phyloP scores from a whole-genome alignment of 2,797 vertebrate species.

The Triplophysa bombifrons region DNA sequence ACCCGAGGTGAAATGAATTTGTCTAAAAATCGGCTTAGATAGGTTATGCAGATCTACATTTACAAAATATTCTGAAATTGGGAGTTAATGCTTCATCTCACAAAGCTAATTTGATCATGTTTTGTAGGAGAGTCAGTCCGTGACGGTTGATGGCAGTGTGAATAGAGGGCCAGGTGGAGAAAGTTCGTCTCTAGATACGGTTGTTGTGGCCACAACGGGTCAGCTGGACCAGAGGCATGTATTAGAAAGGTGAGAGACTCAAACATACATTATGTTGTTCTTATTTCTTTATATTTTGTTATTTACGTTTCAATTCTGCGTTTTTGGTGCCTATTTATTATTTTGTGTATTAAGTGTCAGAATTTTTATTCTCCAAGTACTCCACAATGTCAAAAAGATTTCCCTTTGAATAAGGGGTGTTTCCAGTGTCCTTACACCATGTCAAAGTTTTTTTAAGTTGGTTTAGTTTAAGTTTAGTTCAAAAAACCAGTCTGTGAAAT shows the following conservation, averaged over 20 bases:
- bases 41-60: neutral
- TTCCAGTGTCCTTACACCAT: too few relatives aligned
- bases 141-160: neutral
- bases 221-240: constrained; percentile 80
- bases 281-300: too few relatives aligned
- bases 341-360: neutral
- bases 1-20: constrained; percentile 51
- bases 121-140: constrained; percentile 38
- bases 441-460: too few relatives aligned
- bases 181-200: constrained; percentile 30
- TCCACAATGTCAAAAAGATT: too few relatives aligned
- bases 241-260: constrained; percentile 80
- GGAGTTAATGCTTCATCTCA: neutral
- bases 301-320: too few relatives aligned
- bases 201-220: constrained; percentile 42
- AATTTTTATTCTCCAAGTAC: too few relatives aligned
- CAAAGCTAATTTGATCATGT: constrained; percentile 5
- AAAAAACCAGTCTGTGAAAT: too few relatives aligned
- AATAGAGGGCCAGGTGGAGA: constrained; percentile 48
- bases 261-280: neutral
- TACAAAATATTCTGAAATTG: neutral
- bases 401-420: too few relatives aligned
- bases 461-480: too few relatives aligned
- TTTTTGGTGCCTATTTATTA: neutral
- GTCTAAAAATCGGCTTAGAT: neutral